phyloP scores from a whole-genome alignment of 1,140 invertebrate genomes.

The Lordiphosa stackelbergi region DNA sequence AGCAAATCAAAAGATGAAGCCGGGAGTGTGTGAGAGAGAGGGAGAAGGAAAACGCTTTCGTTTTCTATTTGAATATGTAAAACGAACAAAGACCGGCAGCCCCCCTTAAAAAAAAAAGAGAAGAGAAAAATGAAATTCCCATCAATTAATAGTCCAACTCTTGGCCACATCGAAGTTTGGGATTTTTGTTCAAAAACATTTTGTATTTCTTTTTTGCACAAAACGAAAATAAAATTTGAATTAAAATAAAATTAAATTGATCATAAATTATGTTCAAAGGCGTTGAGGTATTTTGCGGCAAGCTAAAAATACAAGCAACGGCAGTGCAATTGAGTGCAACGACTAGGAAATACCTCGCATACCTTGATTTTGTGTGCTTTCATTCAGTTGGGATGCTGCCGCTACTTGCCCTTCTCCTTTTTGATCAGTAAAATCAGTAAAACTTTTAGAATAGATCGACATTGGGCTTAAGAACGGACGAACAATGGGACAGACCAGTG shows the following conservation, averaged over 20 bases:
- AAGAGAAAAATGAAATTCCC: slow-evolving; percentile 65
- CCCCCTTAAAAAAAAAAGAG: slow-evolving; percentile 13
- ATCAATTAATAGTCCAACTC: slow-evolving; percentile 59
- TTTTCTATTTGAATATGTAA: slow-evolving; percentile 74
- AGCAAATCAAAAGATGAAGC: slow-evolving; percentile 22
- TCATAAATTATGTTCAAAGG: slow-evolving; percentile 73
- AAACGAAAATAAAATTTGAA: slow-evolving; percentile 62
- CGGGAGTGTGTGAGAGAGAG: background rate
- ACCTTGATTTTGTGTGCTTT: too few relatives aligned
- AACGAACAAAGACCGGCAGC: slow-evolving; percentile 59
- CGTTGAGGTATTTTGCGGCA: slow-evolving; percentile 28
- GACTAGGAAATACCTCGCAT: too few relatives aligned
- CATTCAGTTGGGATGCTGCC: too few relatives aligned
- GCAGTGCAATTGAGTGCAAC: too few relatives aligned
- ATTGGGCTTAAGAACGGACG: too few relatives aligned
- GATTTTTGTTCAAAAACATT: slow-evolving; percentile 38
- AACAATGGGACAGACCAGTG: too few relatives aligned
- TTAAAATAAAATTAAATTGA: slow-evolving; percentile 71
- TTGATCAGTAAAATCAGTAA: too few relatives aligned
- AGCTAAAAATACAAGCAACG: background rate
- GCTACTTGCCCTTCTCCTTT: too few relatives aligned
- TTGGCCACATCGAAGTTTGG: slow-evolving; percentile 13
- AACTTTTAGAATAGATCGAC: too few relatives aligned
- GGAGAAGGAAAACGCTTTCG: slow-evolving; percentile 57
- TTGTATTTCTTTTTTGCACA: slow-evolving; percentile 42